Conservation (phyloP, 2,797 vertebrate genomes). For the Gallinago solitaria region DNA sequence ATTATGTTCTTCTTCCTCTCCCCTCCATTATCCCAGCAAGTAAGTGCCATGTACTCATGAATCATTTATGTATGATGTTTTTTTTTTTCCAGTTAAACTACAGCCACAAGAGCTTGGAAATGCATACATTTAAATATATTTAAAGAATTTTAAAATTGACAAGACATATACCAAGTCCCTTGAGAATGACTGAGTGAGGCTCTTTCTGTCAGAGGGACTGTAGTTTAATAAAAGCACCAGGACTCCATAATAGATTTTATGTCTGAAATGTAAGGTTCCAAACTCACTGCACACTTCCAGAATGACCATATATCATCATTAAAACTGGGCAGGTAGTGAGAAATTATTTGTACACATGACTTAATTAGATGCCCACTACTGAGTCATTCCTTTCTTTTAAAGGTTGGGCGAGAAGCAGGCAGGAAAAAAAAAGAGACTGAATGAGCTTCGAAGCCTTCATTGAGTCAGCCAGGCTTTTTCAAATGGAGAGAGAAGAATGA, state of each 20-base stretch:
- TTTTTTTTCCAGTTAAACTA: not conserved
- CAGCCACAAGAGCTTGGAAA: not conserved
- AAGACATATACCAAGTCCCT: not conserved
- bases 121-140: slow-evolving; percentile 56
- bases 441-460: not conserved
- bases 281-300: not conserved
- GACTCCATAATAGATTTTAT: not conserved
- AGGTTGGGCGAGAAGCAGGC: not conserved
- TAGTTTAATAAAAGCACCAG: not conserved
- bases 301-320: not conserved
- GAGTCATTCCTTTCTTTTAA: not conserved
- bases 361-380: slow-evolving; percentile 25
- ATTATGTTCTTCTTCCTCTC: not conserved
- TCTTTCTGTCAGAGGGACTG: not conserved
- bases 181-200: not conserved
- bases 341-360: slow-evolving; percentile 37
- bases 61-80: not conserved
- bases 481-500: not conserved
- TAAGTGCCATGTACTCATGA: not conserved
- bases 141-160: slow-evolving; percentile 18
- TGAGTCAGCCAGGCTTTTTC: not conserved
- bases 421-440: not conserved
- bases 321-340: slow-evolving; percentile 5
- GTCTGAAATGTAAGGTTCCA: slow-evolving; percentile 3
- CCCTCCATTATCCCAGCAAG: not conserved